Conservation (phyloP, 30 jellyfish, hydroid and myxozoan genomes). For the Euphysa ruthae region DNA sequence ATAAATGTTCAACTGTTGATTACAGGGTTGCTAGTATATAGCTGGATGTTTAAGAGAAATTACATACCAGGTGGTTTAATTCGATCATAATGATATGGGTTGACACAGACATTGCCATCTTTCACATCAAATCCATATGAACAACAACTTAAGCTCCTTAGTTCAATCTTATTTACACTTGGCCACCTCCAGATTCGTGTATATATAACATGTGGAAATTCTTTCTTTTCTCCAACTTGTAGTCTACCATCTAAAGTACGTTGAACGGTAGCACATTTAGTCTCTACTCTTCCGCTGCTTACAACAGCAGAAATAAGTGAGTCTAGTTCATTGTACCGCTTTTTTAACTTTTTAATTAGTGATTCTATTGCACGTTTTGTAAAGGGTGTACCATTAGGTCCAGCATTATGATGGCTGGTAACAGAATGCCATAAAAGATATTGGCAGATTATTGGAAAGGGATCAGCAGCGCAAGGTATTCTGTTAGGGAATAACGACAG, state of each 20-base stretch:
- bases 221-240: constrained; percentile 96
- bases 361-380: constrained; percentile 90
- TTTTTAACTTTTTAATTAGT: constrained; percentile 78
- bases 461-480: constrained; percentile 98
- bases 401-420: constrained; percentile 64
- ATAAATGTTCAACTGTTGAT: neutral
- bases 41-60: no score
- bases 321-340: constrained; percentile 90
- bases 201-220: constrained; percentile 91
- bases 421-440: constrained; percentile 73
- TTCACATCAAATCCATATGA: constrained; percentile 85
- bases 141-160: constrained; percentile 60
- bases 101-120: constrained; percentile 84
- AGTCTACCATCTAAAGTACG: constrained; percentile 94
- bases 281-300: constrained; percentile 77
- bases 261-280: constrained; percentile 93
- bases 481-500: constrained; percentile 79
- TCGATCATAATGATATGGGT: constrained; percentile 91
- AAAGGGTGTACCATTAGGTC: constrained; percentile 48
- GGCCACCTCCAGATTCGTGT: constrained; percentile 98
- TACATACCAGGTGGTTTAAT: constrained; percentile 91
- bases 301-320: constrained; percentile 81
- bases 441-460: constrained; percentile 89
- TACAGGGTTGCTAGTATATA: no score
- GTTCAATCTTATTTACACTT: constrained; percentile 84